Percentiles rank a stretch among this genome's conserved stretches.
Evolutionary conservation across 2,888 invertebrate genomes (phyloP).

Genomic region (Drosophila meridionalis): DNA sequence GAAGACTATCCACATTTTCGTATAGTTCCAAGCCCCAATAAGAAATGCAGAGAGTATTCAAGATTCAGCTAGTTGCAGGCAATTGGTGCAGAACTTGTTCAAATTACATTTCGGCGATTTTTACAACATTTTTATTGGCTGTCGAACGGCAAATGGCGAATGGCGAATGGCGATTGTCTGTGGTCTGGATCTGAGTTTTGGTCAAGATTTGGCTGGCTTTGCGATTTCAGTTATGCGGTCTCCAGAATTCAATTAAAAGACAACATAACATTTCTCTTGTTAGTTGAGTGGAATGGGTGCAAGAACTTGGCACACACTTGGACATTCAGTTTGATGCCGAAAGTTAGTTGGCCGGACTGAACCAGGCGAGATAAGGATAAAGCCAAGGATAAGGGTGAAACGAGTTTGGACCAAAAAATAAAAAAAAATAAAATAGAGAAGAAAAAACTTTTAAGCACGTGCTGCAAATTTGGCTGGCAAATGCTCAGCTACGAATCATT

Average conservation of each 20-base stretch:
- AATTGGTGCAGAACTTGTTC: constrained; percentile 12
- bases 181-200: constrained; percentile 41
- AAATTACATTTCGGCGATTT: constrained; percentile 68
- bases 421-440: background rate
- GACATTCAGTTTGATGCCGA: constrained; percentile 1
- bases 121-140: constrained; percentile 78
- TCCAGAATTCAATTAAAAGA: constrained; percentile 78
- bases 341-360: constrained; percentile 8
- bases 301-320: constrained; percentile 7
- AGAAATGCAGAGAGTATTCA: constrained; percentile 23
- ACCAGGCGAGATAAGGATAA: constrained; percentile 36
- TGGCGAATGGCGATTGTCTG: constrained; percentile 43
- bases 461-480: constrained; percentile 72
- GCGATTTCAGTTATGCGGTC: constrained; percentile 78
- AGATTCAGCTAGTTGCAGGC: background rate
- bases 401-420: background rate
- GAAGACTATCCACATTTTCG: no score
- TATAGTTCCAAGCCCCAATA: background rate
- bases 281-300: background rate
- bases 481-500: constrained; percentile 69
- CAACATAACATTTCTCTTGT: constrained; percentile 69
- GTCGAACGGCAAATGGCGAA: constrained; percentile 68
- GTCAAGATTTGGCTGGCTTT: constrained; percentile 75
- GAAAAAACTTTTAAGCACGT: constrained; percentile 62
- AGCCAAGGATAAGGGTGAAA: constrained; percentile 30